A percentile compares a stretch with the other conserved stretches of the same genome.
Conservation (phyloP, 30 jellyfish, hydroid and myxozoan species). For the Turritopsis rubra region DNA sequence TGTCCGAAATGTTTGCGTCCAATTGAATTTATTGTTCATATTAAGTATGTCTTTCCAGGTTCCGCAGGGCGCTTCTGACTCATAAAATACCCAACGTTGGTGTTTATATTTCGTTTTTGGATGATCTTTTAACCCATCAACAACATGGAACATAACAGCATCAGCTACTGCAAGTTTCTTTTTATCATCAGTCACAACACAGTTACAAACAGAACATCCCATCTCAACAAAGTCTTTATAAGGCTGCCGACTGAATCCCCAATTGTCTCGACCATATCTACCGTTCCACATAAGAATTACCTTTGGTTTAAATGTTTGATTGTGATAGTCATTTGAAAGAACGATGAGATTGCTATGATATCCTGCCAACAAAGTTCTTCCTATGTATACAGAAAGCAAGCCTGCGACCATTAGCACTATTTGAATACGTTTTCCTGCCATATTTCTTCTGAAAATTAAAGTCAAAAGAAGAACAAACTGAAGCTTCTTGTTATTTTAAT, state of each 20-base stretch:
- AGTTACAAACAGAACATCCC: slow-evolving; percentile 10
- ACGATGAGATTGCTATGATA: no score
- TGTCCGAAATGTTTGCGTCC: slow-evolving; percentile 1
- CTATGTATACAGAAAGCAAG: no score
- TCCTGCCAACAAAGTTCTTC: no score
- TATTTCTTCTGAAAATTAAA: no score
- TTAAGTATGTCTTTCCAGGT: not conserved
- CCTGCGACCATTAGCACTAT: no score
- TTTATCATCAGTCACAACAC: slow-evolving; percentile 14
- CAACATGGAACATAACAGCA: slow-evolving; percentile 25
- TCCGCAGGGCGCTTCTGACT: slow-evolving; percentile 27
- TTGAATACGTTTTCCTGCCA: no score
- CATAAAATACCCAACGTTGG: slow-evolving; percentile 33
- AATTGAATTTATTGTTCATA: not conserved
- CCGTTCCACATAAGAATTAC: not conserved
- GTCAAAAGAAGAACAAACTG: no score
- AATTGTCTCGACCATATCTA: not conserved
- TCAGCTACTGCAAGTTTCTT: not conserved
- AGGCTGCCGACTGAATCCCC: not conserved
- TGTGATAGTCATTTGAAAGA: no score
- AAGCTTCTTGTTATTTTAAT: no score
- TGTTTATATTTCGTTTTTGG: slow-evolving; percentile 14
- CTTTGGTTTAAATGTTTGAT: no score
- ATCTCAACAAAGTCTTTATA: not conserved
- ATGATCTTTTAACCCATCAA: not conserved